These are phyloP conservation scores for Calidris pygmaea DNA, from an alignment of 2,113 vertebrate genomes.

Conservation along the genomic window DNA sequence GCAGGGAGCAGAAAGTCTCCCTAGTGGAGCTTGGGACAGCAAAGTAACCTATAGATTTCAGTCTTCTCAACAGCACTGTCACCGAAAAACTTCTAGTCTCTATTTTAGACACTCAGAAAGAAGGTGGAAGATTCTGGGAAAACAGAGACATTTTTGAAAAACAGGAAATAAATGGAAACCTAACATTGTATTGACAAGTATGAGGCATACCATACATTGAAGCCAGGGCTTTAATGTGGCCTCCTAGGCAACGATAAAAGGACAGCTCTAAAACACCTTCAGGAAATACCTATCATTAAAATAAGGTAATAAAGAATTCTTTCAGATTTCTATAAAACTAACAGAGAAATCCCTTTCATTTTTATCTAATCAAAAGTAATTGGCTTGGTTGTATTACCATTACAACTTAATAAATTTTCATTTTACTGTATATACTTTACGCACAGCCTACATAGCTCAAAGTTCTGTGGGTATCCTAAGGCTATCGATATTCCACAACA, in stretches of 20 bases:
- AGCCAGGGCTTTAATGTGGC: background rate
- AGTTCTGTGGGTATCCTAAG: background rate
- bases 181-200: background rate
- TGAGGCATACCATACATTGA: background rate
- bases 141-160: background rate
- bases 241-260: background rate
- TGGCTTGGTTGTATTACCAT: background rate
- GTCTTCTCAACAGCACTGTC: background rate
- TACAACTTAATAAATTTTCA: background rate
- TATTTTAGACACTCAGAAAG: background rate
- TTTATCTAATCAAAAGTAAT: background rate
- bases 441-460: background rate
- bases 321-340: background rate
- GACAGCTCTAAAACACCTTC: background rate
- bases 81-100: background rate
- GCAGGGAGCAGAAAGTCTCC: background rate
- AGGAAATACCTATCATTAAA: background rate
- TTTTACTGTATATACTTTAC: background rate
- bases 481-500: background rate
- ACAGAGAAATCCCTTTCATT: background rate
- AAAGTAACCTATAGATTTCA: background rate
- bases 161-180: background rate
- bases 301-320: background rate
- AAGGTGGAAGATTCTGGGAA: background rate
- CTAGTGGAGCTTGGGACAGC: background rate